Base-by-base conservation (phyloP, 2,113 vertebrate genomes). In the Thymallus thymallus region DNA sequence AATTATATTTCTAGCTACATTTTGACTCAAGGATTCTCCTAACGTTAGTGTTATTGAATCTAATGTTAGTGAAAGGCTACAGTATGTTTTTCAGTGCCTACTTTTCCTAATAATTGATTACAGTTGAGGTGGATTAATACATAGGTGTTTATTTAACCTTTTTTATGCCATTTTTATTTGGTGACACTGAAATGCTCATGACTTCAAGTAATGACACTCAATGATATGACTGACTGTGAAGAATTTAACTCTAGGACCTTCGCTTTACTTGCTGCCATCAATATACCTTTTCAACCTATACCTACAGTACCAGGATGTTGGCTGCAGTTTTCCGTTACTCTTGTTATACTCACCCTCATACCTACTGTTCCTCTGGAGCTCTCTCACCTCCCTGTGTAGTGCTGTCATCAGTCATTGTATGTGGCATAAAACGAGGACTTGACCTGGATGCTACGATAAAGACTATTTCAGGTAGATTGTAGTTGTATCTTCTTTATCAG, bases 391-490 rank as follows among this genome's bases (percentile, higher is more conserved):
- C 13, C 5, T 51, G 41, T 48, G 10, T 69, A 22, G 66, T 68
- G 35, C 66, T 46, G 66, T 45, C 35, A 32, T 22, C 18, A 45
- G 30, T 68, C 20, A 60, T 51, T 51, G 14, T 60, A 23, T 48
- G 45, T 48, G 67, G 35, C 45, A 48, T 76, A 48, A 30, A n/a
- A 72, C 45, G 22, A 5, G 30, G 62, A 45, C 16, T 32, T 26
- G 35, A 41, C 35, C 35, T 41, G 45, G 46, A 61, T 61, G 66
- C 69, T 48, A 65, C 61, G 73, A 48, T 60, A 13, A 0, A 29
- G 73, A 65, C 77, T 70, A 61, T 41, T 73, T 61, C 74, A 73
- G 71, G 70, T 78, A 69, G 74, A 77, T 4, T 60, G 67, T 66
- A 79, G 58, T 12, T 66, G 18, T n/a, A 30, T 26, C 26, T 65